Conservation (phyloP, 2,888 invertebrate genomes). For the Cephus pygmeus region DNA sequence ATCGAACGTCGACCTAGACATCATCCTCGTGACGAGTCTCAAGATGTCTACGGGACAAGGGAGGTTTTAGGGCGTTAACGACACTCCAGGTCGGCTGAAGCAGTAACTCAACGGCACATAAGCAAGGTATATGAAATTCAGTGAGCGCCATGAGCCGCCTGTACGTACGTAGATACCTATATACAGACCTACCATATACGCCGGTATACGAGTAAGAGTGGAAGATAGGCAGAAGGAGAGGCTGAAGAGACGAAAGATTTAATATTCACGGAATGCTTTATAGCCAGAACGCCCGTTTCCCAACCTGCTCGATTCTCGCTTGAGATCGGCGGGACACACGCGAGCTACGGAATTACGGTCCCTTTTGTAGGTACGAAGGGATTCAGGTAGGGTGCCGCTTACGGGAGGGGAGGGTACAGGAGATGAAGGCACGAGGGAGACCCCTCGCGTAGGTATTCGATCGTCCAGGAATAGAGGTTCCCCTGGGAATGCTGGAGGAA, state of each 20-base stretch:
- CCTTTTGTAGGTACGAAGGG: not conserved
- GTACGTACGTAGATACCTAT: not conserved
- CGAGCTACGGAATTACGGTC: not conserved
- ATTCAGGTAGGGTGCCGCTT: not conserved
- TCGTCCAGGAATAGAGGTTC: not conserved
- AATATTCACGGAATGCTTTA: slow-evolving; percentile 8
- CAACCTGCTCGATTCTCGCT: slow-evolving; percentile 2
- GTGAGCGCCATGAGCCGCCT: not conserved
- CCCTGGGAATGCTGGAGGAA: not conserved
- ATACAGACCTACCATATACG: not conserved
- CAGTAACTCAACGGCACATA: not conserved
- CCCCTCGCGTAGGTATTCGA: not conserved
- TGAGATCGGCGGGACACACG: not conserved
- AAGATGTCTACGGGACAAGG: not conserved
- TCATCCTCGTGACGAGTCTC: not conserved
- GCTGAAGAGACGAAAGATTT: not conserved
- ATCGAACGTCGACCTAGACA: not conserved
- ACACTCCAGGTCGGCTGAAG: not conserved
- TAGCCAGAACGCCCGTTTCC: not conserved
- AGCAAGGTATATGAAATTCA: not conserved
- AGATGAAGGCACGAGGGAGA: not conserved
- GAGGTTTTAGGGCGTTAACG: not conserved
- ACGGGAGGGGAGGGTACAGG: not conserved
- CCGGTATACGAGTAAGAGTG: not conserved
- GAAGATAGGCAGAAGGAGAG: slow-evolving; percentile 3